These are phyloP conservation scores for Mionectes olivaceus DNA, from an alignment of 2,797 vertebrate species.

Conservation along the genomic window DNA sequence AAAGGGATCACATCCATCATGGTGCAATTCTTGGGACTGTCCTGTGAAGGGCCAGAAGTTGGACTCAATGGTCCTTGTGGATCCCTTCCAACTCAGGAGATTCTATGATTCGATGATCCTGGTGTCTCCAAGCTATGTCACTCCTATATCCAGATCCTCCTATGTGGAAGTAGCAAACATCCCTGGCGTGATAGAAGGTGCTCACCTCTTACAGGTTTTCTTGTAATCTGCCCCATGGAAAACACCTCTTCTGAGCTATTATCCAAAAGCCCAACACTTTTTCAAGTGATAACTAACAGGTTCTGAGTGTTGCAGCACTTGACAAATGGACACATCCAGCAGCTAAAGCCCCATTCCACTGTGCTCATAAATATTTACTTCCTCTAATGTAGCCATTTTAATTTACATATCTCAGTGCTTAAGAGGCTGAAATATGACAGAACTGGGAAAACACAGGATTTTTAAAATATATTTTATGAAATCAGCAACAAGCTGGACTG, in stretches of 20 bases:
- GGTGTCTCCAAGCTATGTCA: background rate
- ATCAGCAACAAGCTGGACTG: conserved; percentile 27
- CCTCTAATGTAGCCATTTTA: conserved; percentile 28
- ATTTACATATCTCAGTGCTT: conserved; percentile 29
- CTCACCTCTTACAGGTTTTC: background rate
- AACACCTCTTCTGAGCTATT: background rate
- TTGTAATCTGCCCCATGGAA: background rate
- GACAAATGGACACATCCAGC: background rate
- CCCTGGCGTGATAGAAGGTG: background rate
- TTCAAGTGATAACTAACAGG: conserved; percentile 12
- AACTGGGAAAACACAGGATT: conserved; percentile 34
- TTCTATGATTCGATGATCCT: background rate
- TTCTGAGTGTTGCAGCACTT: background rate
- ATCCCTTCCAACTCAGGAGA: background rate
- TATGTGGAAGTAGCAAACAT: background rate
- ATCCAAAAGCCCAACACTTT: background rate
- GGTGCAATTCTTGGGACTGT: background rate
- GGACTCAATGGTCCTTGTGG: background rate
- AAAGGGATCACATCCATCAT: background rate
- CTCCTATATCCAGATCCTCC: background rate
- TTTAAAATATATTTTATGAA: conserved; percentile 47
- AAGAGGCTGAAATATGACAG: conserved; percentile 30
- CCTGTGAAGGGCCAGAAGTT: background rate
- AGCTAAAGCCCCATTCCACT: background rate
- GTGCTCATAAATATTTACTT: conserved; percentile 57